Base-by-base conservation (phyloP, 2,797 vertebrate species). In the Acropternis orthonyx region DNA sequence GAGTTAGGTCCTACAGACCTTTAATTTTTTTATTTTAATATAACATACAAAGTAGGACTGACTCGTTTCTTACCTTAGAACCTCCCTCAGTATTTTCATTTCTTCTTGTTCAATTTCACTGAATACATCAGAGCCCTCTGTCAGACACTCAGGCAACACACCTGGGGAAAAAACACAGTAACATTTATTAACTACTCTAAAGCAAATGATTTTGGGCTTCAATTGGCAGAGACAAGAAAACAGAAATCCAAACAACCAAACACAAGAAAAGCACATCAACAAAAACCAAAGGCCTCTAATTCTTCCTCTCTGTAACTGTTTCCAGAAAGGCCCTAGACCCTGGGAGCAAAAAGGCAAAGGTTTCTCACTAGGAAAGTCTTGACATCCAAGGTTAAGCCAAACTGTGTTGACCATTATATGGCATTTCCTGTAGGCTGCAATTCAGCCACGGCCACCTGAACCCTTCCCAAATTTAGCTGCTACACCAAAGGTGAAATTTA, bases 91-190 rank as follows among this genome's bases (percentile, higher is more conserved):
- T 95, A 99, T 99, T 98, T 98, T 99, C 98, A 99, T 98, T 97
- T 99, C 99, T 97, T 99, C 98, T 93, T 99, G 98, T 97, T 99
- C 99, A 94, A 99, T 96, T 96, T 99, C 99, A 92, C 98, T 98
- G 98, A 99, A 98, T 72, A 99, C 98, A 92, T 99, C 99, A 62
- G 98, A 97, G 16, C 99, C 99, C 54, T 99, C 99, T 15, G 98
- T 99, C 95, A 99, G 97, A 97, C 99, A 99, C 89, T 99, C 99
- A 12, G 99, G 99, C 48, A 99, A 98, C 9, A 98, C 98, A 68
- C 99, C 99, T 99, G 51, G 73, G 55, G 51, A 94, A 91, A 80
- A 51, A 9, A 11, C 12, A 91, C 6, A 32, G 4, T 18, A 62
- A 85, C 78, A 80, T 12, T 19, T 14, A 78, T 26, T 23, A 34